Evolutionary conservation across 2,888 invertebrate species (phyloP).

Genomic region (Rhyacophila evoluta): DNA sequence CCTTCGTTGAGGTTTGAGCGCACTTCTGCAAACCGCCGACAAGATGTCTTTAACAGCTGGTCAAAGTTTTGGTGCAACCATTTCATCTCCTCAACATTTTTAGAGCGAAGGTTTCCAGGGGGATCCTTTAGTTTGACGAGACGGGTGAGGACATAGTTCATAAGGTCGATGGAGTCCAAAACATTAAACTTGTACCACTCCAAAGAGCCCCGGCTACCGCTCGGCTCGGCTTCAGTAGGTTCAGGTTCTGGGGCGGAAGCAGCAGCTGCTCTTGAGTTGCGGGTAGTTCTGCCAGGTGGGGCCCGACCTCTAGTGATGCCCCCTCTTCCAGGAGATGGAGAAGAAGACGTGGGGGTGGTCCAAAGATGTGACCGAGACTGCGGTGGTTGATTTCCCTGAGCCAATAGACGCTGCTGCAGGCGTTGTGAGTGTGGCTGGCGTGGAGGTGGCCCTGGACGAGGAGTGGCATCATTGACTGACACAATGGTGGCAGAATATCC

Average conservation of each 20-base stretch:
- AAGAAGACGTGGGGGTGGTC: slow-evolving; percentile 21
- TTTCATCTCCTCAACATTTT: slow-evolving; percentile 67
- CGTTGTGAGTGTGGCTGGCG: slow-evolving; percentile 56
- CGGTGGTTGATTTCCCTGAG: not conserved
- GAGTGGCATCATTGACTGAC: slow-evolving; percentile 61
- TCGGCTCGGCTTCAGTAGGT: slow-evolving; percentile 33
- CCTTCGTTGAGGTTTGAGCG: slow-evolving; percentile 70
- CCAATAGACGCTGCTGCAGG: slow-evolving; percentile 27
- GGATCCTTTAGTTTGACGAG: slow-evolving; percentile 68
- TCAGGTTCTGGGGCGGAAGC: slow-evolving; percentile 44
- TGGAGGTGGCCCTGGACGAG: slow-evolving; percentile 38
- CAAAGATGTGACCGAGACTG: slow-evolving; percentile 30
- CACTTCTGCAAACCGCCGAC: slow-evolving; percentile 69
- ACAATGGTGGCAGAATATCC: slow-evolving; percentile 70
- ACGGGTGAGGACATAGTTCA: slow-evolving; percentile 70
- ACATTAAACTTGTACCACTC: slow-evolving; percentile 74
- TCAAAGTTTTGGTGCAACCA: slow-evolving; percentile 70
- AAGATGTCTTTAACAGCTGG: slow-evolving; percentile 68
- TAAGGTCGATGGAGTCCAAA: slow-evolving; percentile 69
- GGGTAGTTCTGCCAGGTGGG: not conserved
- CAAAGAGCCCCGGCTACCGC: slow-evolving; percentile 58
- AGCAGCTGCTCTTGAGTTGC: not conserved
- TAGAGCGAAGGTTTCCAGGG: slow-evolving; percentile 64
- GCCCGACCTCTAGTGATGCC: not conserved
- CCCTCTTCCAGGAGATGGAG: not conserved